These are phyloP conservation scores for Lycophotia porphyrea DNA, from an alignment of 2,888 invertebrate species.

Conservation along the genomic window DNA sequence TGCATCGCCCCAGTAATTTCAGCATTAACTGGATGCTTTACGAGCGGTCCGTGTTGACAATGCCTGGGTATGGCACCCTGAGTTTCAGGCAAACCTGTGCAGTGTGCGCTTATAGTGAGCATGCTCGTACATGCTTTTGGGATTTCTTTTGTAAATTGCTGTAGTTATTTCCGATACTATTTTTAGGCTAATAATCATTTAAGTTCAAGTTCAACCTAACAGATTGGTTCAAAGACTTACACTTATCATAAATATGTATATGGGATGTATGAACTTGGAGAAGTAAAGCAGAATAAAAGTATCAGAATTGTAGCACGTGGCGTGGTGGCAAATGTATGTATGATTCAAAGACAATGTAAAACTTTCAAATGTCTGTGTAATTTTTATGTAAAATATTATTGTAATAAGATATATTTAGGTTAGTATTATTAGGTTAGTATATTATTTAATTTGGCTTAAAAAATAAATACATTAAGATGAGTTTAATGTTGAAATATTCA, in stretches of 20 bases:
- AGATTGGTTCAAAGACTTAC: not conserved
- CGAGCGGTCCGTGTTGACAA: constrained; percentile 52
- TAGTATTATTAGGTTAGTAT: too few relatives aligned
- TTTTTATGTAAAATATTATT: too few relatives aligned
- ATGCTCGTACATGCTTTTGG: not conserved
- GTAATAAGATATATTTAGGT: too few relatives aligned
- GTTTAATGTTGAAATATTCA: not conserved
- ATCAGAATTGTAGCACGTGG: not conserved
- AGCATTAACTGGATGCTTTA: constrained; percentile 54
- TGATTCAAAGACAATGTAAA: not conserved
- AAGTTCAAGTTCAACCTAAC: not conserved
- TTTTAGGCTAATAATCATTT: not conserved
- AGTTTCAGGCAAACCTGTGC: constrained; percentile 31
- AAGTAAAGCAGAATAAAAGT: too few relatives aligned
- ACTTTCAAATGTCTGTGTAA: too few relatives aligned
- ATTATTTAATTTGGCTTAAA: not conserved
- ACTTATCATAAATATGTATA: not conserved
- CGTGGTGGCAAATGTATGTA: too few relatives aligned
- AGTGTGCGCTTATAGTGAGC: constrained; percentile 6
- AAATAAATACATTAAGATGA: not conserved
- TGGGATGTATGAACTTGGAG: not conserved
- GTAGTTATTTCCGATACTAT: not conserved
- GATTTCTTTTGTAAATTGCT: not conserved
- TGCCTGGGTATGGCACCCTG: constrained; percentile 23
- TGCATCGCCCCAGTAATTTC: constrained; percentile 53